These are phyloP conservation scores for Eupithecia subfuscata DNA, from an alignment of 2,888 invertebrate species.

Conservation along the genomic window DNA sequence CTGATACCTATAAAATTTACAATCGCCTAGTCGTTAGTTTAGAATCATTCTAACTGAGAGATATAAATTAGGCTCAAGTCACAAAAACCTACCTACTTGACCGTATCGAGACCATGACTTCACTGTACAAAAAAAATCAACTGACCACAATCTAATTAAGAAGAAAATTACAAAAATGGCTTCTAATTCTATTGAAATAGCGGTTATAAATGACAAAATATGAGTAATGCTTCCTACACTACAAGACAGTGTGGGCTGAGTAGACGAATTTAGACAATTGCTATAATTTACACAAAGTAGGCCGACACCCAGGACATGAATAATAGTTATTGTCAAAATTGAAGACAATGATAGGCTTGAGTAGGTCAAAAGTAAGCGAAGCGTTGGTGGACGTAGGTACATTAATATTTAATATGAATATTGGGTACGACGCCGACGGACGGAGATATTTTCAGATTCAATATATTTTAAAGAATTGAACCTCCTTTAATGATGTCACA, in stretches of 20 bases:
- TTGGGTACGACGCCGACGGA: background rate
- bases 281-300: conserved; percentile 60
- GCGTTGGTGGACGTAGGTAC: conserved; percentile 14
- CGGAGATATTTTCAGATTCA: background rate
- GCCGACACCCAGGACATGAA: conserved; percentile 62
- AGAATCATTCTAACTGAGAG: conserved; percentile 20
- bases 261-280: conserved; percentile 65
- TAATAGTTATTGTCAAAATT: conserved; percentile 54
- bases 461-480: background rate
- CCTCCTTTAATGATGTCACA: background rate
- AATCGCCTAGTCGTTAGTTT: background rate
- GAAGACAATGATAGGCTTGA: conserved; percentile 44
- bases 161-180: conserved; percentile 30
- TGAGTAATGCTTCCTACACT: conserved; percentile 52
- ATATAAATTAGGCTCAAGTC: conserved; percentile 23
- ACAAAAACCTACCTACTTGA: conserved; percentile 38
- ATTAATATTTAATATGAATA: background rate
- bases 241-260: conserved; percentile 46
- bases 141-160: conserved; percentile 38
- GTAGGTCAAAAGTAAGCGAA: conserved; percentile 37
- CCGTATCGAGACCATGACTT: conserved; percentile 39
- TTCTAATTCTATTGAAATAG: conserved; percentile 33
- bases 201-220: conserved; percentile 33
- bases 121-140: conserved; percentile 38
- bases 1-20: background rate